A percentile compares a stretch with the other conserved stretches of the same genome.
Evolutionary conservation across 2,888 invertebrate species (phyloP).

Genomic region (Epicampocera succincta): DNA sequence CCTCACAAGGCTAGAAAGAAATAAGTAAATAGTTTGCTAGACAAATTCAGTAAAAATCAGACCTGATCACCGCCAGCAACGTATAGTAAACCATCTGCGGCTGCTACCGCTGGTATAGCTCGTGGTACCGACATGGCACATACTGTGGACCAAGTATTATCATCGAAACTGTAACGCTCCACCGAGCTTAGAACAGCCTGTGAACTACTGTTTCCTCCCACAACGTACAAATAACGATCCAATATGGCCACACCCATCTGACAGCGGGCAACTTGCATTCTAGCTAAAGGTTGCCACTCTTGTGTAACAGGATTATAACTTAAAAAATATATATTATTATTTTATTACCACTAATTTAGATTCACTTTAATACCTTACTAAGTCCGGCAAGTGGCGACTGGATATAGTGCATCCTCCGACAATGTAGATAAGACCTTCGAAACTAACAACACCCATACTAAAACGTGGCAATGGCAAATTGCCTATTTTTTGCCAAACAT

Average conservation of each 20-base stretch:
- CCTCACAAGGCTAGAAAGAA: slow-evolving; percentile 85
- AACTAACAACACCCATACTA: slow-evolving; percentile 94
- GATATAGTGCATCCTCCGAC: slow-evolving; percentile 94
- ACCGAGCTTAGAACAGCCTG: slow-evolving; percentile 91
- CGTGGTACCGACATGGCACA: slow-evolving; percentile 88
- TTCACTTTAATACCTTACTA: slow-evolving; percentile 82
- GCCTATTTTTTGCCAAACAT: slow-evolving; percentile 90
- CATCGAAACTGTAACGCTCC: slow-evolving; percentile 84
- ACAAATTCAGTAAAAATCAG: slow-evolving; percentile 18
- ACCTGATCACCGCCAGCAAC: slow-evolving; percentile 92
- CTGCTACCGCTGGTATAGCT: slow-evolving; percentile 92
- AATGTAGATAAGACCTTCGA: slow-evolving; percentile 87
- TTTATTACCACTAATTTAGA: neutral
- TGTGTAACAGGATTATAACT: slow-evolving; percentile 91
- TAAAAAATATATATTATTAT: neutral
- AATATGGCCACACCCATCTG: slow-evolving; percentile 95
- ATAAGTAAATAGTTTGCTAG: slow-evolving; percentile 17
- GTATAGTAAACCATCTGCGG: slow-evolving; percentile 90
- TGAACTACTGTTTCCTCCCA: slow-evolving; percentile 93
- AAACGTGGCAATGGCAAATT: slow-evolving; percentile 92
- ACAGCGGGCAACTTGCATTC: slow-evolving; percentile 91
- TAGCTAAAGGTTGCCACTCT: slow-evolving; percentile 89
- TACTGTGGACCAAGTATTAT: slow-evolving; percentile 88
- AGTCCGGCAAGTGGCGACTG: slow-evolving; percentile 89
- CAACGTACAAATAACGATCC: slow-evolving; percentile 91